Percentiles rank a stretch among this genome's conserved stretches.
These are phyloP conservation scores for Dendrolimus pini DNA, from an alignment of 2,888 invertebrate genomes.

Conservation along the genomic window DNA sequence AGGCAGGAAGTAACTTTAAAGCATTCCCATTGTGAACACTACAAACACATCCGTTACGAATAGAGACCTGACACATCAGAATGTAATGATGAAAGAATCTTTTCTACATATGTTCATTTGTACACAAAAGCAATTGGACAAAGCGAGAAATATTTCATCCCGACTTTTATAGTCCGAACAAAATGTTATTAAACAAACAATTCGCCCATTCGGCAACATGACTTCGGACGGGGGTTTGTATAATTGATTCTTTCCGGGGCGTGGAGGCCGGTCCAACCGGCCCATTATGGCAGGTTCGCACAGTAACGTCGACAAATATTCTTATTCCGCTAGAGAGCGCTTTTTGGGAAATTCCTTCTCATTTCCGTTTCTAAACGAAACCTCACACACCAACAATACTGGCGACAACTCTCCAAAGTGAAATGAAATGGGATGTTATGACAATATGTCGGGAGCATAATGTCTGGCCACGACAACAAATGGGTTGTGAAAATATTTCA, in stretches of 20 bases:
- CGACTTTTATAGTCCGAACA: slow-evolving; percentile 60
- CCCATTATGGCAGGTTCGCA: slow-evolving; percentile 44
- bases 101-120: slow-evolving; percentile 52
- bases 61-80: slow-evolving; percentile 50
- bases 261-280: slow-evolving; percentile 33
- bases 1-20: slow-evolving; percentile 41
- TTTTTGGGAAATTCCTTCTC: slow-evolving; percentile 61
- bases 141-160: slow-evolving; percentile 60
- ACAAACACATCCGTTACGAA: slow-evolving; percentile 54
- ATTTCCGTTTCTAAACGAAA: slow-evolving; percentile 68
- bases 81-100: slow-evolving; percentile 48
- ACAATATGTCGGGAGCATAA: slow-evolving; percentile 56
- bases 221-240: slow-evolving; percentile 55
- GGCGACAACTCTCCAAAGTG: slow-evolving; percentile 55
- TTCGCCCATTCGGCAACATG: slow-evolving; percentile 70
- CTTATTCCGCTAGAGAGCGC: slow-evolving; percentile 49
- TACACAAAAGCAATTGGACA: slow-evolving; percentile 51
- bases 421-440: slow-evolving; percentile 69
- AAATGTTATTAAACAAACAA: slow-evolving; percentile 76
- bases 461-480: slow-evolving; percentile 36
- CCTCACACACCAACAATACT: slow-evolving; percentile 54
- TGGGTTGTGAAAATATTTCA: slow-evolving; percentile 34
- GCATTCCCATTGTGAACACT: slow-evolving; percentile 51
- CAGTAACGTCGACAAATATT: slow-evolving; percentile 53
- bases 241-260: slow-evolving; percentile 77